Percentiles rank a stretch among this genome's conserved stretches.
phyloP scores from a whole-genome alignment of 2,888 invertebrate species.

The Xanthorhoe spadicearia region DNA sequence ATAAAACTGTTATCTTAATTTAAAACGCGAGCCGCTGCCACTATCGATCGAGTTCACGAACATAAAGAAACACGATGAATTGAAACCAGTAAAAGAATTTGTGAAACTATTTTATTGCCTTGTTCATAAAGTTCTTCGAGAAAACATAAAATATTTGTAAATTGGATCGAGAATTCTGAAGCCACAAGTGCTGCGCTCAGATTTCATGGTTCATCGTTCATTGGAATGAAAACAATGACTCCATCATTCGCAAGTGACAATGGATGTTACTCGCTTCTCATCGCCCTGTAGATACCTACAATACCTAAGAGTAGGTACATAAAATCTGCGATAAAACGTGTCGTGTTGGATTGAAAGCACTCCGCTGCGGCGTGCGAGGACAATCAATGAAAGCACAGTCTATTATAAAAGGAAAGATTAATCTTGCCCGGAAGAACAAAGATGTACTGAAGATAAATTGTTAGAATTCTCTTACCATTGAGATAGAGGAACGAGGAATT shows the following conservation, averaged over 20 bases:
- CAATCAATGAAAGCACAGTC: conserved; percentile 27
- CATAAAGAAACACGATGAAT: conserved; percentile 58
- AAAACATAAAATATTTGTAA: conserved; percentile 14
- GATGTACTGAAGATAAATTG: conserved; percentile 22
- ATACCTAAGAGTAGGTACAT: conserved; percentile 1
- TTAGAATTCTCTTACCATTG: conserved; percentile 6
- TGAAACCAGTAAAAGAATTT: conserved; percentile 36
- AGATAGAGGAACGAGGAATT: conserved; percentile 1
- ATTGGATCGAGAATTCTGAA: conserved; percentile 49
- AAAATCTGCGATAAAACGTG: conserved; percentile 28
- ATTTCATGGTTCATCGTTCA: conserved; percentile 59
- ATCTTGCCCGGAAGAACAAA: conserved; percentile 35
- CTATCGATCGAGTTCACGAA: conserved; percentile 64
- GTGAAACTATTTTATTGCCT: conserved; percentile 15
- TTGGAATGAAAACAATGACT: conserved; percentile 71
- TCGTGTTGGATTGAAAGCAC: conserved; percentile 33
- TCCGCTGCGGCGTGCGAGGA: conserved; percentile 15
- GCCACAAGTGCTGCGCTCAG: conserved; percentile 65
- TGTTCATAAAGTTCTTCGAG: conserved; percentile 7
- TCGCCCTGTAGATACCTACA: conserved; percentile 44
- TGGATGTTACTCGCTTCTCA: conserved; percentile 49
- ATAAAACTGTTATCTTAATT: conserved; percentile 80
- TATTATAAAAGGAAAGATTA: conserved; percentile 36
- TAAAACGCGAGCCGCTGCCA: conserved; percentile 61
- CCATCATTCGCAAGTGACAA: conserved; percentile 64